Evolutionary conservation across 1,140 invertebrate species (phyloP).

Genomic region (Brachionus calyciflorus): DNA sequence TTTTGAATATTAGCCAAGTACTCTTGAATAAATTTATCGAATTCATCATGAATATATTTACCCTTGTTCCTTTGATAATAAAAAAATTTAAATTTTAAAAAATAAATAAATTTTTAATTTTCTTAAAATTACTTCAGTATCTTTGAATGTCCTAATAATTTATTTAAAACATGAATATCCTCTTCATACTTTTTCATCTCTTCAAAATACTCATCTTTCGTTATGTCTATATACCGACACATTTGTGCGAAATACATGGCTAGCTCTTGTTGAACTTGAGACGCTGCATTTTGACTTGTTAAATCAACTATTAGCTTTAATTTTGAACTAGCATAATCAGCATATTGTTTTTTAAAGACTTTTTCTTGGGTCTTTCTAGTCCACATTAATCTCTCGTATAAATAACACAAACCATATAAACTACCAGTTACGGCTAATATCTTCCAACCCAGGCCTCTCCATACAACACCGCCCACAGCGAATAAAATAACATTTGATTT

Average conservation of each 20-base stretch:
- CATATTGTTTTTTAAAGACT: conserved; percentile 92
- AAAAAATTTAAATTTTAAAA: background rate
- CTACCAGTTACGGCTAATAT: conserved; percentile 78
- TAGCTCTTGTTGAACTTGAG: conserved; percentile 82
- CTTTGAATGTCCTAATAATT: background rate
- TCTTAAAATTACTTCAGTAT: background rate
- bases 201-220: conserved; percentile 35
- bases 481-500: conserved; percentile 30
- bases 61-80: conserved; percentile 29
- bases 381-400: conserved; percentile 94
- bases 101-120: background rate
- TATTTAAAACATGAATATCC: conserved; percentile 23
- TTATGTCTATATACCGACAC: conserved; percentile 34
- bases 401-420: conserved; percentile 84
- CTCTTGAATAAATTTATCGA: conserved; percentile 43
- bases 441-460: conserved; percentile 96
- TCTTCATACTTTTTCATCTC: conserved; percentile 33
- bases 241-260: conserved; percentile 43
- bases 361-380: conserved; percentile 88
- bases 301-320: conserved; percentile 90
- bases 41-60: conserved; percentile 31
- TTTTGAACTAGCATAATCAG: conserved; percentile 88
- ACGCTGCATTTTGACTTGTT: conserved; percentile 96
- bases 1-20: no score
- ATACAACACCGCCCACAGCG: conserved; percentile 61